These are phyloP conservation scores for Limnephilus marmoratus DNA, from an alignment of 2,888 invertebrate genomes.

Conservation along the genomic window DNA sequence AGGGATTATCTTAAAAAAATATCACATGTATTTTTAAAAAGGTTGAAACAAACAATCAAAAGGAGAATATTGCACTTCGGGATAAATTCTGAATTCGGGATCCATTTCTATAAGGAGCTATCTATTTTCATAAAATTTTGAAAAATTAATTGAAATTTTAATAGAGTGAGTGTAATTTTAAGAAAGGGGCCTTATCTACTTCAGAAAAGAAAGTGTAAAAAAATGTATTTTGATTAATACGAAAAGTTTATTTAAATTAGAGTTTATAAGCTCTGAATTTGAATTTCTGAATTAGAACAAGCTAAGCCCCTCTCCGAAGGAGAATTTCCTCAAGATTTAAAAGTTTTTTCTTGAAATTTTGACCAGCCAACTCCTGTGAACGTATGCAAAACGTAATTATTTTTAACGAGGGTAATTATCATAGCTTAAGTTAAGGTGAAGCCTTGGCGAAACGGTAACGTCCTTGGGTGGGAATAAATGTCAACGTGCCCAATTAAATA, in stretches of 20 bases:
- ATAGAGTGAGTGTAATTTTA: not conserved
- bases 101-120: no score
- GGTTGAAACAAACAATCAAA: no score
- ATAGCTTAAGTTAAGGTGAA: not conserved
- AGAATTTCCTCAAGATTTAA: not conserved
- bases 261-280: not conserved
- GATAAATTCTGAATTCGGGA: no score
- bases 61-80: no score
- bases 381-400: conserved; percentile 13
- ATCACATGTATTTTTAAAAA: no score
- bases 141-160: no score
- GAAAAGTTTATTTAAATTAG: not conserved
- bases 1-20: no score
- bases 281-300: not conserved
- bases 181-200: not conserved
- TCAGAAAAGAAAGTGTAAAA: not conserved
- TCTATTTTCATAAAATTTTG: no score
- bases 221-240: not conserved
- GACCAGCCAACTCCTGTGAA: not conserved
- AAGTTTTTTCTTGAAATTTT: not conserved
- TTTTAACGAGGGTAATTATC: conserved; percentile 10
- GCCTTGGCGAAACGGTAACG: not conserved
- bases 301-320: not conserved
- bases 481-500: conserved; percentile 20
- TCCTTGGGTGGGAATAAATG: conserved; percentile 3